Conservation (phyloP, 1,140 invertebrate genomes). For the Lineus longissimus region DNA sequence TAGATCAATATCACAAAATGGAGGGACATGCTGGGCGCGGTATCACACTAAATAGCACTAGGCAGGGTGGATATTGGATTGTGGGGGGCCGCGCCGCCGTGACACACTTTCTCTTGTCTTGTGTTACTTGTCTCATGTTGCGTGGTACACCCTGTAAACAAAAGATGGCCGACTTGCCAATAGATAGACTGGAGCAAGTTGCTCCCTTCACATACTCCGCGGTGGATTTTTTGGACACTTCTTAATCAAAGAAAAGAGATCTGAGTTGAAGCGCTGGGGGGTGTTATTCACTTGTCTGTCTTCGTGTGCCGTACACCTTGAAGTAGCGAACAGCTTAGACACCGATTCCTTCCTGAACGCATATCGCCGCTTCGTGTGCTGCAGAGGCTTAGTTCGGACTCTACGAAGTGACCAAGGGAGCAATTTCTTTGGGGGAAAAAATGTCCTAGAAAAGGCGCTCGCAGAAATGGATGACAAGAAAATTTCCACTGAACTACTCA, state of each 20-base stretch:
- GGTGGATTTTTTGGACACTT: slow-evolving; percentile 12
- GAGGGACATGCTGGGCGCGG: no score
- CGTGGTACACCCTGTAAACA: background rate
- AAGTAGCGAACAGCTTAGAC: no score
- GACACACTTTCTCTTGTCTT: no score
- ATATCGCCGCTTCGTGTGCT: slow-evolving; percentile 28
- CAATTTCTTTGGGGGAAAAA: background rate
- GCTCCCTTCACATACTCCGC: slow-evolving; percentile 11
- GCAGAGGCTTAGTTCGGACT: background rate
- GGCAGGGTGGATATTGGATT: no score
- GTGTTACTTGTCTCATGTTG: background rate
- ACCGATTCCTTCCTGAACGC: no score
- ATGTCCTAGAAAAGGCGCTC: background rate
- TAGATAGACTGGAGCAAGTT: background rate
- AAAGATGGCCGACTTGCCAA: slow-evolving; percentile 13
- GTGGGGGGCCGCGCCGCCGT: no score
- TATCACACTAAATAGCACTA: no score
- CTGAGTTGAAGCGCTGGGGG: no score
- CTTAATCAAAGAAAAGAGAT: no score
- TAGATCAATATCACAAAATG: no score
- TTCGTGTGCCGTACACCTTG: no score
- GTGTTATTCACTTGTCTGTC: no score
- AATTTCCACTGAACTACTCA: background rate
- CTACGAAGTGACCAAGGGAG: slow-evolving; percentile 5
- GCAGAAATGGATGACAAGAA: background rate